Evolutionary conservation across 64 coral and sea anemone species (phyloP).

Genomic region (Catalaphyllia jardinei): DNA sequence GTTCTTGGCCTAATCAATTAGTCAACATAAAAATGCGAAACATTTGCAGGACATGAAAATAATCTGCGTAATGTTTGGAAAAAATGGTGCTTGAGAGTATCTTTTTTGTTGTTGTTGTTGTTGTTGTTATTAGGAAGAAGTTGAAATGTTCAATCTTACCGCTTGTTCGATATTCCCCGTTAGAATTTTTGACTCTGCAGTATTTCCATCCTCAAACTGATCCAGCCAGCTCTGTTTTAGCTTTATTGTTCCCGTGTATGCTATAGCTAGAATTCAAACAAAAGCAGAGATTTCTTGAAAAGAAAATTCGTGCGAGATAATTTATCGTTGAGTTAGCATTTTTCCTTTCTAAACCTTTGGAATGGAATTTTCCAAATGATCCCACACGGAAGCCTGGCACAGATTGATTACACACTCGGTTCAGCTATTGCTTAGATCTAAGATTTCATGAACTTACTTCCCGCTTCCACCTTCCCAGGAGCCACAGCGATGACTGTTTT

Average conservation of each 20-base stretch:
- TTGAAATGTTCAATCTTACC: slow-evolving; percentile 20
- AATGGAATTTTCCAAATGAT: no score
- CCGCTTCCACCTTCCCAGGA: neutral
- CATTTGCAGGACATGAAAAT: neutral
- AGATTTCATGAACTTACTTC: slow-evolving; percentile 24
- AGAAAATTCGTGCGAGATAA: neutral
- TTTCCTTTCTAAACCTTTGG: no score
- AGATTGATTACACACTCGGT: no score
- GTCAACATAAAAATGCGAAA: neutral
- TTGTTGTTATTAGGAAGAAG: no score
- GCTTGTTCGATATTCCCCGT: slow-evolving; percentile 64
- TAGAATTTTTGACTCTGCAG: slow-evolving; percentile 61
- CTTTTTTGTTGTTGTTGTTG: no score
- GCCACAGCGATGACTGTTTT: slow-evolving; percentile 8
- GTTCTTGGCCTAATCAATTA: neutral
- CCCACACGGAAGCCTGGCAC: no score
- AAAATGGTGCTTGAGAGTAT: no score
- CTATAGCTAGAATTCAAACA: slow-evolving; percentile 20
- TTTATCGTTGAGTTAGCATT: neutral
- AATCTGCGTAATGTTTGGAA: neutral
- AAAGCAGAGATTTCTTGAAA: neutral
- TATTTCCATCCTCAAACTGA: slow-evolving; percentile 30
- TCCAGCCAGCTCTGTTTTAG: slow-evolving; percentile 70
- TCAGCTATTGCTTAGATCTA: no score
- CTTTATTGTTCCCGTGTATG: slow-evolving; percentile 47